A percentile compares a stretch with the other conserved stretches of the same genome.
Evolutionary conservation across 2,113 vertebrate species (phyloP).

Genomic region (Pygoscelis adeliae): DNA sequence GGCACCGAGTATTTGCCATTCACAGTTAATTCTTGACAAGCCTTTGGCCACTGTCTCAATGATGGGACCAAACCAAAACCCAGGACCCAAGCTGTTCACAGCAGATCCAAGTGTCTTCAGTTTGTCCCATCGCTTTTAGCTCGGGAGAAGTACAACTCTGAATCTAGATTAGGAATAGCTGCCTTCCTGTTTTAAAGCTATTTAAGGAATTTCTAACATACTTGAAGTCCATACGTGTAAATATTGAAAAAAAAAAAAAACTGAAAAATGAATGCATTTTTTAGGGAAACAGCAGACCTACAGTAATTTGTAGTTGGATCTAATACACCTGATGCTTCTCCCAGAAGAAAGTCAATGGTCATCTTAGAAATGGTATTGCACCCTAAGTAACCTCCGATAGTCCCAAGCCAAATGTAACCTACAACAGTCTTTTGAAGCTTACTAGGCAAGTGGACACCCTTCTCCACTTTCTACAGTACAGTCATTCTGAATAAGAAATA

Average conservation of each 20-base stretch:
- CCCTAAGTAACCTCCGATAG: not conserved
- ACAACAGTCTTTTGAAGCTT: not conserved
- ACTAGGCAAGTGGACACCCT: not conserved
- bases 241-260: not conserved
- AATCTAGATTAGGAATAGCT: not conserved
- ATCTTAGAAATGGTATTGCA: not conserved
- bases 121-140: rapidly evolving
- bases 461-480: not conserved
- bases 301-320: not conserved
- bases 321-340: not conserved
- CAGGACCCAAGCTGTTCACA: not conserved
- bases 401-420: not conserved
- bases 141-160: not conserved
- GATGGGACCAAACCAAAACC: not conserved
- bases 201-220: not conserved
- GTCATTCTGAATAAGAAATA: not conserved
- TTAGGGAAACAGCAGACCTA: not conserved
- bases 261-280: not conserved
- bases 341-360: not conserved
- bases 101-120: not conserved
- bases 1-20: not conserved
- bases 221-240: not conserved
- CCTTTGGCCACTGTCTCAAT: not conserved
- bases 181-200: not conserved
- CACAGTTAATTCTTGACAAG: not conserved